These are phyloP conservation scores for Melikaiella ostensackeni DNA, from an alignment of 2,888 invertebrate species.

Conservation along the genomic window DNA sequence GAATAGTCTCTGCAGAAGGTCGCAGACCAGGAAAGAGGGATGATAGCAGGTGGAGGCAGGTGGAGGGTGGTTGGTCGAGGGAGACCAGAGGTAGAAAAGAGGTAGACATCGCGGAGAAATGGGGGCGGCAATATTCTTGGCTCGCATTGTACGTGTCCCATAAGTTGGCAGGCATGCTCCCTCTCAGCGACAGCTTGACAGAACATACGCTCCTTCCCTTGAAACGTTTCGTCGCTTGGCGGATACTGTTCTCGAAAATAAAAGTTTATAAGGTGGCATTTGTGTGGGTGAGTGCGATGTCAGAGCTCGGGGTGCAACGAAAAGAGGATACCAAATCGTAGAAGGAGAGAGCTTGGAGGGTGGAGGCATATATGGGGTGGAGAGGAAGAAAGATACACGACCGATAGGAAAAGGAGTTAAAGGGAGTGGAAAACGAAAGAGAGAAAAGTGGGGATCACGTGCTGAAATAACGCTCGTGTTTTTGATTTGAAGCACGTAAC, in stretches of 20 bases:
- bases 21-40: conserved; percentile 38
- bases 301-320: conserved; percentile 13
- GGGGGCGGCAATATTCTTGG: conserved; percentile 71
- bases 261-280: conserved; percentile 70
- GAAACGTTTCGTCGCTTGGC: conserved; percentile 56
- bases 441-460: conserved; percentile 67
- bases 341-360: conserved; percentile 9
- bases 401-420: conserved; percentile 32
- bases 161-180: conserved; percentile 74
- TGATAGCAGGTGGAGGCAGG: conserved; percentile 36
- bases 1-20: conserved; percentile 52
- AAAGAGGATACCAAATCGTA: conserved; percentile 13
- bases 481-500: conserved; percentile 75
- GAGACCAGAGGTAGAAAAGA: conserved; percentile 51
- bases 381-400: conserved; percentile 8
- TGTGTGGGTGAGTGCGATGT: conserved; percentile 34
- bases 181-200: conserved; percentile 76
- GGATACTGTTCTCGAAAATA: conserved; percentile 60
- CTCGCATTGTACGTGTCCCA: conserved; percentile 74
- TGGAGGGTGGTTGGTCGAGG: conserved; percentile 58
- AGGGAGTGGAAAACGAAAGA: conserved; percentile 40
- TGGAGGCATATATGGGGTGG: neutral
- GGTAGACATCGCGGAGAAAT: conserved; percentile 17
- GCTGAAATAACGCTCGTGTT: conserved; percentile 70
- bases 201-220: conserved; percentile 70